Base-by-base conservation (phyloP, 2,888 invertebrate genomes). In the Callosobruchus maculatus region DNA sequence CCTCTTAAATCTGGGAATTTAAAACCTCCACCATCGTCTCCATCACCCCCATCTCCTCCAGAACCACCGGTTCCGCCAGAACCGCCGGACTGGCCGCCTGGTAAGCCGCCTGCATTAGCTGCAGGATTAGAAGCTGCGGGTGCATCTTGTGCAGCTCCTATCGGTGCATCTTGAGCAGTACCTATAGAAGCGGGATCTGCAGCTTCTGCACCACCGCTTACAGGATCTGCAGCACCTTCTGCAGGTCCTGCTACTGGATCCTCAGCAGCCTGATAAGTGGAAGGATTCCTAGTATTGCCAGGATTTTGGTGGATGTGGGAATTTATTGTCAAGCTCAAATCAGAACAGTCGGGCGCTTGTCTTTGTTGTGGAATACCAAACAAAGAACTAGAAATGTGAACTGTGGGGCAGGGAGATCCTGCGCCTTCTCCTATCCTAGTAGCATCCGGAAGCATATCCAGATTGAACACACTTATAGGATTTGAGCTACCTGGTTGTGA, bases 311-410 rank as follows among this genome's bases (percentile, higher is more conserved):
- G 87, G 0, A 92, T 89, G 80, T 93, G 92, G 0, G 93, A 92
- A 78, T 93, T 93, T 0, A 93, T 91, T 20, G 92, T 91, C 74
- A 93, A 90, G 82, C 92, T 93, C 75, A 93, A 85, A 86, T 93
- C 93, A 0, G 92, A 91, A 80, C 93, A 93, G 3, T 89, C 92
- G 1, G 49, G 13, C 13, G 49, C 49, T 83, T 92, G 92, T 70
- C 88, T 89, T 82, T 90, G 89, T 4, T 89, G 88, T 85, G 90
- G 83, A 85, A 90, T 83, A 18, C 77, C 78, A 87, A 90, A 78
- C 86, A 91, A 81, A 86, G 90, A 74, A 88, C 86, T 77, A 1
- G 90, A 89, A 0, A 91, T 86, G 79, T 88, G 90, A 78, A 91
- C 90, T 20, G 90, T 89, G 0, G 91, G 91, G 79, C 91, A 91